These are phyloP conservation scores for Zaprionus obscuricornis DNA, from an alignment of 2,888 invertebrate genomes.

Conservation along the genomic window DNA sequence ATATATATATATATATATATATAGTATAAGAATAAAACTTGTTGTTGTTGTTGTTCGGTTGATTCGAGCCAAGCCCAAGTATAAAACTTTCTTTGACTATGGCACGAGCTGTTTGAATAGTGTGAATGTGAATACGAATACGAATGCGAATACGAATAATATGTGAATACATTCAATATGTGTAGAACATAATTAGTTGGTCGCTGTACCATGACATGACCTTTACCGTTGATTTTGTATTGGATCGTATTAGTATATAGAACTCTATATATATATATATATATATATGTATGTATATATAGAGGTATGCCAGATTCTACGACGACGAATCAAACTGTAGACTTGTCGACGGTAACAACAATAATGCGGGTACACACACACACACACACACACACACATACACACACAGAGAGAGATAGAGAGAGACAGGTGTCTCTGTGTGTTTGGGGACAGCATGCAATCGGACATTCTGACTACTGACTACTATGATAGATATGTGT, in stretches of 20 bases:
- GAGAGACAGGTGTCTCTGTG: conserved; percentile 6
- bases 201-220: conserved; percentile 77
- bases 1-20: not conserved
- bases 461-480: no score
- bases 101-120: conserved; percentile 47
- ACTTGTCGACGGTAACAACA: conserved; percentile 45
- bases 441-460: conserved; percentile 48
- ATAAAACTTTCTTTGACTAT: conserved; percentile 50
- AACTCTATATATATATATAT: not conserved
- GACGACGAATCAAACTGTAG: conserved; percentile 30
- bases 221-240: conserved; percentile 53
- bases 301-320: not conserved
- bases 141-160: no score
- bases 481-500: no score
- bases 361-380: conserved; percentile 15
- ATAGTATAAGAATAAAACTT: conserved; percentile 1
- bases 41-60: conserved; percentile 19
- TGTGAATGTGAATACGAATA: no score
- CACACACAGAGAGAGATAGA: no score
- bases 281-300: not conserved
- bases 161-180: conserved; percentile 1
- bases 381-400: not conserved
- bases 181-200: conserved; percentile 64
- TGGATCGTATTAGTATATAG: conserved; percentile 17
- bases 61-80: conserved; percentile 44